Conservation (phyloP, 2,113 vertebrate species). For the Anhinga anhinga region DNA sequence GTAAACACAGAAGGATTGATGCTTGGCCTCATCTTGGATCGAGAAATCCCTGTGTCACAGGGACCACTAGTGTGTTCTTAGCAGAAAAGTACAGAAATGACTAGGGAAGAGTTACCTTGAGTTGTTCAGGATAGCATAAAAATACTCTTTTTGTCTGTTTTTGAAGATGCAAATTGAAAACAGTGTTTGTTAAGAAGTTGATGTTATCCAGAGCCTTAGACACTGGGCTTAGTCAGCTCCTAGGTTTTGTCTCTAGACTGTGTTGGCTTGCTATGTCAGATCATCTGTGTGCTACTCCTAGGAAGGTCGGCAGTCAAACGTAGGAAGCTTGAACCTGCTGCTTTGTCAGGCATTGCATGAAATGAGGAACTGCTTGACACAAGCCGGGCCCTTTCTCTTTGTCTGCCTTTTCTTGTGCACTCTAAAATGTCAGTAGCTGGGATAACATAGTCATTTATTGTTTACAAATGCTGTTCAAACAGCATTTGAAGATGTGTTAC, state of each 20-base stretch:
- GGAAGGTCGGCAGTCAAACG: background rate
- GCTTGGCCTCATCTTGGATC: background rate
- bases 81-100: background rate
- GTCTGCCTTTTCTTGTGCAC: background rate
- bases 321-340: background rate
- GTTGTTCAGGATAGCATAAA: background rate
- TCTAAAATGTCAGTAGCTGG: background rate
- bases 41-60: background rate
- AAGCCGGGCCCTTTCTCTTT: background rate
- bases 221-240: background rate
- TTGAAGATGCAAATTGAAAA: background rate
- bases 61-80: background rate
- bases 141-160: background rate
- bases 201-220: background rate
- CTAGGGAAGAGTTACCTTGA: background rate
- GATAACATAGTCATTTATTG: background rate
- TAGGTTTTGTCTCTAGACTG: background rate
- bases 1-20: background rate
- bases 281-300: background rate
- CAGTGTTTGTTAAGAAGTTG: background rate
- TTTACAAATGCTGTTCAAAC: background rate
- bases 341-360: background rate
- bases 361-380: background rate
- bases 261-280: accelerated
- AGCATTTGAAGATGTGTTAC: background rate